Percentiles rank a stretch among this genome's conserved stretches.
Conservation (phyloP, 2,797 vertebrate genomes). For the Carduelis carduelis region DNA sequence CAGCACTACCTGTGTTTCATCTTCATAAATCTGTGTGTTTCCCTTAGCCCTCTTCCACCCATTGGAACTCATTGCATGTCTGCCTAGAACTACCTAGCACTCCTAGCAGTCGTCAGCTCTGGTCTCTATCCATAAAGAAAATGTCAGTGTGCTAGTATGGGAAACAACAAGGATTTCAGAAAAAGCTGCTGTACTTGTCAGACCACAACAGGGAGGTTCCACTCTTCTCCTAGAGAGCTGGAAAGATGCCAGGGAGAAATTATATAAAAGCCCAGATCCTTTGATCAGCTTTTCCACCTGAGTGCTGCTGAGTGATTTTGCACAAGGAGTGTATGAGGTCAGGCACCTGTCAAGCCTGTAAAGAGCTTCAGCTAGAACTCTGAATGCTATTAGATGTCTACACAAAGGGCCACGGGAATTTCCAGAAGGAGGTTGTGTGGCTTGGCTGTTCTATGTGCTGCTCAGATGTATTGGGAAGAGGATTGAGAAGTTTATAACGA, state of each 20-base stretch:
- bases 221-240: background rate
- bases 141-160: background rate
- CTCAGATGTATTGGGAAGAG: background rate
- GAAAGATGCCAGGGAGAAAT: background rate
- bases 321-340: background rate
- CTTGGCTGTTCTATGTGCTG: background rate
- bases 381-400: background rate
- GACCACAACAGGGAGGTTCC: background rate
- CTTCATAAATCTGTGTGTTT: background rate
- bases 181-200: background rate
- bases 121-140: background rate
- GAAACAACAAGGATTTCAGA: background rate
- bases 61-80: background rate
- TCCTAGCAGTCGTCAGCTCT: background rate
- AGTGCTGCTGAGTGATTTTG: background rate
- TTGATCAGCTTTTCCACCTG: background rate
- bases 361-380: background rate
- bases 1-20: background rate
- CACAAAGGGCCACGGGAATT: background rate
- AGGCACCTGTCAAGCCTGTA: background rate
- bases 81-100: background rate
- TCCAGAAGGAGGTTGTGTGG: background rate
- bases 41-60: background rate
- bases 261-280: background rate
- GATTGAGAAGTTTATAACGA: background rate